phyloP scores from a whole-genome alignment of 92 coral and sea anemone genomes.

The Paragorgia papillata region DNA sequence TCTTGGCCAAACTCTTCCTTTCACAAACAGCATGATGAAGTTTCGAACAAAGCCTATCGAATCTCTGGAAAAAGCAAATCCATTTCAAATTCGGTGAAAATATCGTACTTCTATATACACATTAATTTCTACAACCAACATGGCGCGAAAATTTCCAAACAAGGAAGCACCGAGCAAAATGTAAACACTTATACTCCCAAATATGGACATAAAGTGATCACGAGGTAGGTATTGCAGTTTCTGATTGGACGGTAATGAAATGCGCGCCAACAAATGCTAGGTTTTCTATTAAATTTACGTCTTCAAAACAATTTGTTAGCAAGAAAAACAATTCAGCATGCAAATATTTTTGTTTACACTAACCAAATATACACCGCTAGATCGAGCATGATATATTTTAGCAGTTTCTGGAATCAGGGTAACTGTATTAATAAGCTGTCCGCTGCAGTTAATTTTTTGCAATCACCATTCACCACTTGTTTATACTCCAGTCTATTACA shows the following conservation, averaged over 20 bases:
- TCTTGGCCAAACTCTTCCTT: not conserved
- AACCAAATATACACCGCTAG: too few species aligned
- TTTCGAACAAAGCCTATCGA: not conserved
- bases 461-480: too few species aligned
- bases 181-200: slow-evolving; percentile 26
- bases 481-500: too few species aligned
- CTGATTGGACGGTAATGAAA: slow-evolving; percentile 20
- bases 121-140: not conserved
- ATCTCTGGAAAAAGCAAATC: not conserved
- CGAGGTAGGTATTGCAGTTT: not conserved
- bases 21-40: not conserved
- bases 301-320: too few species aligned
- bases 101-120: not conserved
- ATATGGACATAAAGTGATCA: slow-evolving; percentile 23
- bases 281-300: not conserved
- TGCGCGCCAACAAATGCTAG: slow-evolving; percentile 12
- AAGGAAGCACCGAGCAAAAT: not conserved
- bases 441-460: too few species aligned
- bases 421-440: too few species aligned
- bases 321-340: too few species aligned
- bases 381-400: too few species aligned
- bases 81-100: slow-evolving; percentile 6
- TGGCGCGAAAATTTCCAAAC: slow-evolving; percentile 25
- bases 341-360: too few species aligned
- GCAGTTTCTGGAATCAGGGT: too few species aligned